A percentile compares a stretch with the other conserved stretches of the same genome.
Conservation (phyloP, 2,113 vertebrate species). For the Caloenas nicobarica region DNA sequence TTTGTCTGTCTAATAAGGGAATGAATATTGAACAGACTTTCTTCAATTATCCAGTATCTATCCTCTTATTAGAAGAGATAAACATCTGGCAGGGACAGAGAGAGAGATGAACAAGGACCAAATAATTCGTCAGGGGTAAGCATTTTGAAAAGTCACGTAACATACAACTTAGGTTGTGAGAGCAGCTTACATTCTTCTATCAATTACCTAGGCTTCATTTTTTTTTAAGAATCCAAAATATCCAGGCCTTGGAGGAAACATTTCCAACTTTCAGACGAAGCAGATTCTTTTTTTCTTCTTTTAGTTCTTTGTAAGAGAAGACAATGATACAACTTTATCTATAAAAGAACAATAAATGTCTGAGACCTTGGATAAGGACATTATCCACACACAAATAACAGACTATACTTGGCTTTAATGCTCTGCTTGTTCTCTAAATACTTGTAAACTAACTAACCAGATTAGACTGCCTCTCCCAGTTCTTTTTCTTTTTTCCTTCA, state of each 20-base stretch:
- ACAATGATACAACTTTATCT: neutral
- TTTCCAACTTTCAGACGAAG: neutral
- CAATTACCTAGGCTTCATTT: neutral
- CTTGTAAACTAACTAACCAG: neutral
- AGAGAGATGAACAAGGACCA: neutral
- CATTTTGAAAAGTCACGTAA: neutral
- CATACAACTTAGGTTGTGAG: neutral
- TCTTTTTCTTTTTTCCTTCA: neutral
- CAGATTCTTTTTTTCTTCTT: neutral
- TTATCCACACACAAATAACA: neutral
- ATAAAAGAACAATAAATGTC: neutral
- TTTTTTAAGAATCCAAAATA: neutral
- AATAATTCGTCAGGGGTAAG: neutral
- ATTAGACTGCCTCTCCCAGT: neutral
- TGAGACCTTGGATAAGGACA: neutral
- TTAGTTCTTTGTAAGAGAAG: neutral
- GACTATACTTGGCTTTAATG: neutral
- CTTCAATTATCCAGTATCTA: neutral
- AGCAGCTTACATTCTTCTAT: neutral
- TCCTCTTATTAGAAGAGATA: neutral
- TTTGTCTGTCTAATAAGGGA: neutral
- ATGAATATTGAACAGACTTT: neutral
- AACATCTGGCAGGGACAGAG: neutral
- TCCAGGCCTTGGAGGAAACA: neutral
- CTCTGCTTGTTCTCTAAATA: slow-evolving; percentile 5